Base-by-base conservation (phyloP, 2,888 invertebrate species). In the Ditula angustiorana region DNA sequence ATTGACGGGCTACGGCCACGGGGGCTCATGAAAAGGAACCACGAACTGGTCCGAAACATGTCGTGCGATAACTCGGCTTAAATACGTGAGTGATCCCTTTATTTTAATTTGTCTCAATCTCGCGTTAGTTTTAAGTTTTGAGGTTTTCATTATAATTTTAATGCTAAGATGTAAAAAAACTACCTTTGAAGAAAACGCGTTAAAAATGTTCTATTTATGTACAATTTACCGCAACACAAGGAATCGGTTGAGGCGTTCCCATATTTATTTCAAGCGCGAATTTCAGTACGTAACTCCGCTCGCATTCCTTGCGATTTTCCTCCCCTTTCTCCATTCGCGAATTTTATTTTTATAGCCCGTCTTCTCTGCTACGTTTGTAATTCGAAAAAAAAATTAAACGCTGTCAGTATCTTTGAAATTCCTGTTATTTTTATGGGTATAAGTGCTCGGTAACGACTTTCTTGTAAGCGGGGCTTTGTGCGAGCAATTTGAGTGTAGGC, bases 321-420 rank as follows among this genome's bases (percentile, higher is more conserved):
- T 80, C 75, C 74, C 79, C 71, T 75, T 77, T 77, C 81, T 74
- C 71, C 77, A 74, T 80, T 79, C 75, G 79, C 73, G 77, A 77
- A 76, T 85, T 88, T 88, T 86, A 85, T 83, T 88, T 88, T 88
- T 86, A 87, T 82, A 76, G 74, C 72, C 71, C 72, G 80, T 79
- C 87, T 82, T 86, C 81, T 84, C 81, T 77, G 74, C 80, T 75
- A 75, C 75, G 61, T 74, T 74, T 77, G 78, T 81, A 80, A 83
- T 83, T 81, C 80, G 75, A 70, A 73, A 75, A 74, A 83, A 82
- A 81, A 79, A 41, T 41, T 41, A 19, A 71, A 73, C 10, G 23
- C 2, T 21, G 2, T 37, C 47, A 44, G 33, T 57, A 50, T 62
- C 52, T 41, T 58, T 21, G 28, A 47, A 30, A 37, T 59, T 59